Evolutionary conservation across 2,113 vertebrate genomes (phyloP), one percentile per base, ranked within the genome.

Genomic region (Glaucidium brasilianum): DNA sequence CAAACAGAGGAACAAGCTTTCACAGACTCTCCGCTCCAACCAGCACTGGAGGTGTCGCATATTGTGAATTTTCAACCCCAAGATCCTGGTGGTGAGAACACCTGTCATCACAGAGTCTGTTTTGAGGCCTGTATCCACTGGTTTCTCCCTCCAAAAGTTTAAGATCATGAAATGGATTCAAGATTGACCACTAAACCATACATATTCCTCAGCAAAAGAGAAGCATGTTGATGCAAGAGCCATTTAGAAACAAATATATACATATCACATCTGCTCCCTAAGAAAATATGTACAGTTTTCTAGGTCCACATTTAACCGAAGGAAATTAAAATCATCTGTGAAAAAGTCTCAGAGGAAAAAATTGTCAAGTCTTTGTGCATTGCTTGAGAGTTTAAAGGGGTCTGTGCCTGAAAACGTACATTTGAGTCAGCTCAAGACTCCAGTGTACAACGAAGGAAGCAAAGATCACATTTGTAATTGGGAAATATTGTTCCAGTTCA

Each of bases 81-180:
- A 60, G 41, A 47, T 74, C 81, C 73, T 39, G 64, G 49, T 68
- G 43, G n/a, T 37, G 68, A 71, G 67, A 79, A 73, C 56, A 37
- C 21, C n/a, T 10, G 4, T 77, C n/a, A 56, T 75, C 49, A 52
- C 4, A 21, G 77, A 75, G 77, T 60, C 72, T 4, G 5, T 4
- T 53, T 15, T 11, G 49, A 94, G 79, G 53, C 49, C 64, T 7
- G 8, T 30, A 50, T 62, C 68, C 80, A 74, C 62, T 18, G 75
- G 76, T 20, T 47, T 71, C 47, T 27, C 41, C 75, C 52, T 64
- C n/a, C 79, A 64, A 26, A 82, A 86, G 68, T 47, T 77, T 58
- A 76, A 82, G 84, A 59, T 76, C 45, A 68, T 96, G 96, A 97
- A 97, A 97, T 97, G 94, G 80, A 95, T 95, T 92, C 84, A 73